A percentile compares a stretch with the other conserved stretches of the same genome.
Conservation (phyloP, 2,113 vertebrate genomes). For the Sporophila hypoxantha region DNA sequence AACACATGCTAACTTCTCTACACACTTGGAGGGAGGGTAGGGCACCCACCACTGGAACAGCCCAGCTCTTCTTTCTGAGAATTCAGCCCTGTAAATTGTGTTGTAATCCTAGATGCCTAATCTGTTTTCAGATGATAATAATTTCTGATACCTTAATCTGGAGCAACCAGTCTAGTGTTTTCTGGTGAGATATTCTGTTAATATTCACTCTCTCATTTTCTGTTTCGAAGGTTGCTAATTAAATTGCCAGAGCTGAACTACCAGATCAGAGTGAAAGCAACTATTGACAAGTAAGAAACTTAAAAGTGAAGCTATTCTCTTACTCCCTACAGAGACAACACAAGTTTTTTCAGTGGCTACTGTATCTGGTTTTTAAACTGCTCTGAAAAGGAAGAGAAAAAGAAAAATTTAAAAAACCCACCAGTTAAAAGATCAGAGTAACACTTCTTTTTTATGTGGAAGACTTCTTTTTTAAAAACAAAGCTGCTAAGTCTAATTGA, state of each 20-base stretch:
- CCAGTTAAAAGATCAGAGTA: background rate
- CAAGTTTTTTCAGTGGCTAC: background rate
- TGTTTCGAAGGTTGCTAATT: constrained; percentile 83
- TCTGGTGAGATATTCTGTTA: background rate
- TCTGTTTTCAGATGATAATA: background rate
- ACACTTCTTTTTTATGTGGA: background rate
- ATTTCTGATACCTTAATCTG: background rate
- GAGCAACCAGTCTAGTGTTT: background rate
- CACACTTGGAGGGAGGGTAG: background rate
- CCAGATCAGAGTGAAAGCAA: constrained; percentile 94
- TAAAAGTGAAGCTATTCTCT: background rate
- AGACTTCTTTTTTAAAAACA: background rate
- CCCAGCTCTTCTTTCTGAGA: background rate
- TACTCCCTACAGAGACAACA: background rate
- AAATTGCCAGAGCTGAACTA: constrained; percentile 94
- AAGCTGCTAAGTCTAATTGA: background rate
- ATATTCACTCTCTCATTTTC: background rate
- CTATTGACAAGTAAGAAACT: constrained; percentile 91
- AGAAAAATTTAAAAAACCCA: background rate
- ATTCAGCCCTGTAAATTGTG: background rate
- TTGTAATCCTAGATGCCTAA: background rate
- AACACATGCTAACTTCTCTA: background rate
- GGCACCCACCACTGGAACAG: background rate
- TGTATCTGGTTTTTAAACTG: background rate
- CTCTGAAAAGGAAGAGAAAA: background rate